Percentiles rank a stretch among this genome's conserved stretches.
Evolutionary conservation across 2,888 invertebrate species (phyloP).

Genomic region (Ligdia adustata): DNA sequence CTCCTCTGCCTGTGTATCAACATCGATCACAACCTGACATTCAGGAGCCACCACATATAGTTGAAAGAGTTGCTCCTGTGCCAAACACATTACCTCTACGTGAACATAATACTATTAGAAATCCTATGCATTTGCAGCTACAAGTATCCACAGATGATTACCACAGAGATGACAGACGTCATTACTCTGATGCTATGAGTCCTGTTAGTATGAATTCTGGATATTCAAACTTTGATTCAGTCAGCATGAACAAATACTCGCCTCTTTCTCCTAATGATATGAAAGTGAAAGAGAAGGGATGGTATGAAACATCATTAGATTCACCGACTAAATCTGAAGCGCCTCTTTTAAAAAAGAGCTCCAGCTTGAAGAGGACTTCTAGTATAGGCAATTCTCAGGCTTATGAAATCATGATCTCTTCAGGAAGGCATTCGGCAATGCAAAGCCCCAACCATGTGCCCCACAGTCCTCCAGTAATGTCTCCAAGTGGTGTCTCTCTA

Average conservation of each 20-base stretch:
- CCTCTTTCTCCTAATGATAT: constrained; percentile 70
- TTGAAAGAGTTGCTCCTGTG: constrained; percentile 62
- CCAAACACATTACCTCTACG: constrained; percentile 73
- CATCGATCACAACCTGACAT: constrained; percentile 75
- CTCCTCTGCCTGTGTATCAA: constrained; percentile 60
- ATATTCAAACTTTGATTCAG: constrained; percentile 72
- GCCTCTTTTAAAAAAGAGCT: constrained; percentile 67
- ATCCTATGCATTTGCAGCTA: constrained; percentile 70
- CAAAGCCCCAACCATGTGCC: constrained; percentile 69
- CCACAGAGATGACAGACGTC: constrained; percentile 57
- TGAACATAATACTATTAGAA: constrained; percentile 66
- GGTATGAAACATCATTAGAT: constrained; percentile 88
- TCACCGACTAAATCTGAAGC: constrained; percentile 74
- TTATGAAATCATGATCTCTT: constrained; percentile 71
- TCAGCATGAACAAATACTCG: constrained; percentile 72
- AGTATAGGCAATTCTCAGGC: constrained; percentile 82
- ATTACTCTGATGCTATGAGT: constrained; percentile 66
- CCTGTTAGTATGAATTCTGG: constrained; percentile 74
- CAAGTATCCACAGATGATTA: constrained; percentile 78
- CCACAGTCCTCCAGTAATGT: constrained; percentile 66
- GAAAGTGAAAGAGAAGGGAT: constrained; percentile 85
- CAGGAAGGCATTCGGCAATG: constrained; percentile 75
- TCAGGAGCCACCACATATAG: constrained; percentile 64
- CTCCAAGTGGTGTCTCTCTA: constrained; percentile 82
- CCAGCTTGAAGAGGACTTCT: constrained; percentile 80